Percentiles rank a stretch among this genome's conserved stretches.
These are phyloP conservation scores for Semibalanus balanoides DNA, from an alignment of 1,140 invertebrate species.

Conservation along the genomic window DNA sequence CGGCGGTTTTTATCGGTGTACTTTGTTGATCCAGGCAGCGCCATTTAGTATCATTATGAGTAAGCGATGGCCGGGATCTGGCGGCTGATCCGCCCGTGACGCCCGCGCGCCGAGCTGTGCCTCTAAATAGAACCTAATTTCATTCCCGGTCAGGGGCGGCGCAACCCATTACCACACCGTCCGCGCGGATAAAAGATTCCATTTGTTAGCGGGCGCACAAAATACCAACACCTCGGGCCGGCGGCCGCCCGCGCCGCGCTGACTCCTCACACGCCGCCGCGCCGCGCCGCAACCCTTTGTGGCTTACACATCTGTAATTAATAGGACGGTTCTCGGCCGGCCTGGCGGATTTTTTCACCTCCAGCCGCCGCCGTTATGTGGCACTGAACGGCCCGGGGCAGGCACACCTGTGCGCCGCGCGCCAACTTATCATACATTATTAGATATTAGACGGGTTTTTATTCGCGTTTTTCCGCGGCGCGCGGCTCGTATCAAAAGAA, in stretches of 20 bases:
- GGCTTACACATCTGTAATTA: neutral
- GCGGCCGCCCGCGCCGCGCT: too few relatives aligned
- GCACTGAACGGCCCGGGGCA: neutral
- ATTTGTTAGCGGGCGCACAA: neutral
- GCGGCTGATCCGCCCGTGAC: neutral
- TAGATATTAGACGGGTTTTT: constrained; percentile 1
- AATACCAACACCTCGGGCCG: neutral
- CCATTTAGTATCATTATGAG: neutral
- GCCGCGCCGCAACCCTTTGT: neutral
- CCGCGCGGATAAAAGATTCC: neutral
- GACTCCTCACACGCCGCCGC: neutral
- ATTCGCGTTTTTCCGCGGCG: neutral
- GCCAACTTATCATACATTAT: neutral
- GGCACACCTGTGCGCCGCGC: neutral
- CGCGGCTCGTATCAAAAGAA: neutral
- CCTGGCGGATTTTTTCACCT: neutral
- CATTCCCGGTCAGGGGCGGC: neutral
- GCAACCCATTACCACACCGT: neutral
- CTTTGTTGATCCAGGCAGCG: neutral
- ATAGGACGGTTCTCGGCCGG: neutral
- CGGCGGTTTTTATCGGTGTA: neutral
- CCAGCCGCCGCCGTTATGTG: neutral
- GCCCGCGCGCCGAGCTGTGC: too few relatives aligned
- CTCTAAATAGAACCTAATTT: neutral
- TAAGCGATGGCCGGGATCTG: neutral